Percentiles rank a stretch among this genome's conserved stretches.
phyloP scores from a whole-genome alignment of 2,888 invertebrate species.

The Hydropsyche betteni region DNA sequence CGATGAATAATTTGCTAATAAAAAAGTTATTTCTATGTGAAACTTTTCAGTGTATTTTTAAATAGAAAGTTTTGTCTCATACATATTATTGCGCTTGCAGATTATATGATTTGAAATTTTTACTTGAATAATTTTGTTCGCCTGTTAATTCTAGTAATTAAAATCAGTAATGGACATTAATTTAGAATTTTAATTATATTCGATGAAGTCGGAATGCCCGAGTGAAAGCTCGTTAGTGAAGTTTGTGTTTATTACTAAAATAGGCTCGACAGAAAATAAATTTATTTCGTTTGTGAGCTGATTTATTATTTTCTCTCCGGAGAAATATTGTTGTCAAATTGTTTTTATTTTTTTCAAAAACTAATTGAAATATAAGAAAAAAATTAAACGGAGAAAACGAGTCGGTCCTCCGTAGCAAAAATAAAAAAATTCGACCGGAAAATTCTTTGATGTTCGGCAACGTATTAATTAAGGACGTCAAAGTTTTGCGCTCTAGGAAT shows the following conservation, averaged over 20 bases:
- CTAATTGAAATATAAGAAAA: constrained; percentile 13
- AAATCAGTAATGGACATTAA: constrained; percentile 46
- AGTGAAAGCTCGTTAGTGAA: constrained; percentile 44
- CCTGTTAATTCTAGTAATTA: constrained; percentile 44
- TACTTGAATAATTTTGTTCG: constrained; percentile 7
- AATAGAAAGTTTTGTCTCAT: too few species aligned
- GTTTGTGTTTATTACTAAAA: constrained; percentile 45
- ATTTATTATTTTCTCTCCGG: constrained; percentile 36
- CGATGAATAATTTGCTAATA: too few species aligned
- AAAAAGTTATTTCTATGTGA: too few species aligned
- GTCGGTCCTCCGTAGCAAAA: not conserved
- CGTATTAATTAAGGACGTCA: constrained; percentile 29
- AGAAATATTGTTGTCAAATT: constrained; percentile 25
- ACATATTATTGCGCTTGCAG: not conserved
- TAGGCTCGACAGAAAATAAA: constrained; percentile 32
- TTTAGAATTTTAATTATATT: constrained; percentile 46
- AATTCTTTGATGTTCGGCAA: constrained; percentile 14
- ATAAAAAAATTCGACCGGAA: not conserved
- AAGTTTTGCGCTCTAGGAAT: constrained; percentile 25
- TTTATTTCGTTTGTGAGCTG: constrained; percentile 42
- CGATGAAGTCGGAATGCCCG: constrained; percentile 40
- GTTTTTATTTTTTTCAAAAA: constrained; percentile 32
- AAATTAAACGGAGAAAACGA: constrained; percentile 10
- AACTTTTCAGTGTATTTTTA: too few species aligned
- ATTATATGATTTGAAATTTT: too few species aligned